A percentile compares a stretch with the other conserved stretches of the same genome.
These are phyloP conservation scores for Falco novaeseelandiae DNA, from an alignment of 2,797 vertebrate species.

Conservation along the genomic window DNA sequence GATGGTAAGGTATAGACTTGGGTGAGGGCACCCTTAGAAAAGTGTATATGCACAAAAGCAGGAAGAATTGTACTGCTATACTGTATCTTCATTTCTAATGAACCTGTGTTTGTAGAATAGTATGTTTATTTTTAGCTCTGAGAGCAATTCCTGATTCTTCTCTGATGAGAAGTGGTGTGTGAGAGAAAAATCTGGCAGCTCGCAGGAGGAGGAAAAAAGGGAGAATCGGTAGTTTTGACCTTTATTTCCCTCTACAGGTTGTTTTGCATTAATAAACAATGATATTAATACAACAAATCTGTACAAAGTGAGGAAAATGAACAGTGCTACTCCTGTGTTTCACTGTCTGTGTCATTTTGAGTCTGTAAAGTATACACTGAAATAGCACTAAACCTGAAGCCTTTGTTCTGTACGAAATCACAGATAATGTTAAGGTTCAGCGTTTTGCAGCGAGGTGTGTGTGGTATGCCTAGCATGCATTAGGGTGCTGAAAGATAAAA, in stretches of 20 bases:
- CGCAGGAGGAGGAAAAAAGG: neutral
- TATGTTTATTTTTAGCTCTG: conserved; percentile 9
- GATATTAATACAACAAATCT: neutral
- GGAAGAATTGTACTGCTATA: neutral
- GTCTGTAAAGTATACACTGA: neutral
- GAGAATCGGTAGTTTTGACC: neutral
- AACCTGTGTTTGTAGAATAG: neutral
- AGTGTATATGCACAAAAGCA: neutral
- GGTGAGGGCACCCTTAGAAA: neutral
- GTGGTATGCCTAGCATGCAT: neutral
- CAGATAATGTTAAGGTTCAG: neutral
- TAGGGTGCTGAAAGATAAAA: neutral
- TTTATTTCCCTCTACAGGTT: neutral
- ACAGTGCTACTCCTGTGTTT: neutral
- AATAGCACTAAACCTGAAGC: neutral
- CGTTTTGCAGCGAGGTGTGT: neutral
- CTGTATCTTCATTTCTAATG: neutral
- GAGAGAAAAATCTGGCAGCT: neutral
- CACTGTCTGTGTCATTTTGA: neutral
- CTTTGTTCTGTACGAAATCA: neutral
- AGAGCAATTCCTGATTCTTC: neutral
- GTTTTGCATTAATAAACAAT: neutral
- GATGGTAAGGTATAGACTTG: neutral
- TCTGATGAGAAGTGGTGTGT: neutral
- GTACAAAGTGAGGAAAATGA: neutral